Conservation (phyloP, 2,113 vertebrate species). For the Monarcha castaneiventris region DNA sequence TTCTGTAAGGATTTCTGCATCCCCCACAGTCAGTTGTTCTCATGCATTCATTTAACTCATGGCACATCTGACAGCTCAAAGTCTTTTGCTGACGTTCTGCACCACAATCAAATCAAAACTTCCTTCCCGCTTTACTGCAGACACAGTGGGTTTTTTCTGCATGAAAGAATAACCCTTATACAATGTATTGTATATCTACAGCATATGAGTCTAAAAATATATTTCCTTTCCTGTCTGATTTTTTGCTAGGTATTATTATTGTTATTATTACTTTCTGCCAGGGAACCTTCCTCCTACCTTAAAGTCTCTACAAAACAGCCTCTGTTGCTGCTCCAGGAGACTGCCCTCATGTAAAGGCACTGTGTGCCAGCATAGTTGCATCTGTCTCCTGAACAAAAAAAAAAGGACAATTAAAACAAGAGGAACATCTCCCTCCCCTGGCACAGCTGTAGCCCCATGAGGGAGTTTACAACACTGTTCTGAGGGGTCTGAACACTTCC, state of each 20-base stretch:
- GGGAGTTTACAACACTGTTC: background rate
- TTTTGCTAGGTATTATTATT: background rate
- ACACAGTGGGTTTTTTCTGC: background rate
- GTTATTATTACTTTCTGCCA: background rate
- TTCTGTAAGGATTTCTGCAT: background rate
- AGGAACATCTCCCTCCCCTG: background rate
- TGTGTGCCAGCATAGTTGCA: background rate
- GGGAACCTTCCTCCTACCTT: background rate
- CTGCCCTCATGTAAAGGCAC: rapidly evolving
- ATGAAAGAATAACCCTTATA: background rate
- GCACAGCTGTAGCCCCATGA: background rate
- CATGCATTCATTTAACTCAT: background rate
- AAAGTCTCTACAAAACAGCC: background rate
- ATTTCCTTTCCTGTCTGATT: background rate
- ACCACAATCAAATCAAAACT: background rate
- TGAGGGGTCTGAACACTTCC: rapidly evolving
- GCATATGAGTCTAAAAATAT: background rate
- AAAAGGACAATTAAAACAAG: background rate
- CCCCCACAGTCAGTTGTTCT: background rate
- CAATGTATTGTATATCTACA: background rate
- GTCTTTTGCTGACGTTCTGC: background rate
- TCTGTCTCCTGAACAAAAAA: background rate
- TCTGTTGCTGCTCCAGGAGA: background rate
- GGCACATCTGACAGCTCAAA: background rate
- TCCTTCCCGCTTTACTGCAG: background rate